Conservation (phyloP, 2,113 vertebrate species). For the Paracanthobrama guichenoti region DNA sequence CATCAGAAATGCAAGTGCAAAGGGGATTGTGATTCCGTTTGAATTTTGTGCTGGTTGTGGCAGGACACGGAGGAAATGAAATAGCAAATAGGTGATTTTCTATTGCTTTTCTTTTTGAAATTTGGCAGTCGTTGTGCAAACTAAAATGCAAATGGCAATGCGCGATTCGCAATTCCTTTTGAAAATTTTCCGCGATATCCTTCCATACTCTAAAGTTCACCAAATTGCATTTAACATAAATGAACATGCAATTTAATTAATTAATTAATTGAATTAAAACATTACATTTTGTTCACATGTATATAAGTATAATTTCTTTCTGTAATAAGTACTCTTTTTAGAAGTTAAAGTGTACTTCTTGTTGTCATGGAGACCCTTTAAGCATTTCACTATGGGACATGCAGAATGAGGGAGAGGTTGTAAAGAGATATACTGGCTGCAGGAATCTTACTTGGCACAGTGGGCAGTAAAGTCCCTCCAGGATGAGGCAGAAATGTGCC, state of each 20-base stretch:
- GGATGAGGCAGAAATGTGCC: conserved; percentile 22
- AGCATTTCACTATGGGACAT: neutral
- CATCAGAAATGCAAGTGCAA: too few species aligned
- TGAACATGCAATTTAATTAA: neutral
- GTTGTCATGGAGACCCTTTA: neutral
- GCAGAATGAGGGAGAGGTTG: neutral
- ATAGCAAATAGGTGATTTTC: too few species aligned
- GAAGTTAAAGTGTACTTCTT: neutral
- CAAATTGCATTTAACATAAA: neutral
- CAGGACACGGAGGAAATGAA: too few species aligned
- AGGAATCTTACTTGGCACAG: conserved; percentile 33
- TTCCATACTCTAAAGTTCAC: neutral
- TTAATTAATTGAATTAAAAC: too few species aligned
- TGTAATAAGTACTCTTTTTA: neutral
- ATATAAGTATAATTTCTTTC: neutral
- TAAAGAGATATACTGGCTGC: neutral
- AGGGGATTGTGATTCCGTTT: too few species aligned
- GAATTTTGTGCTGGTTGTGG: too few species aligned
- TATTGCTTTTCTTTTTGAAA: too few species aligned
- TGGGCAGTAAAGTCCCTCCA: neutral
- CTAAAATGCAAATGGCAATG: too few species aligned
- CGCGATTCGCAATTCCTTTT: too few species aligned
- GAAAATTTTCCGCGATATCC: too few species aligned
- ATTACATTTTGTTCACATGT: neutral
- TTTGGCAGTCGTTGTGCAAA: too few species aligned